Conservation (phyloP, 2,888 invertebrate species). For the Tromatobia lineatoria region DNA sequence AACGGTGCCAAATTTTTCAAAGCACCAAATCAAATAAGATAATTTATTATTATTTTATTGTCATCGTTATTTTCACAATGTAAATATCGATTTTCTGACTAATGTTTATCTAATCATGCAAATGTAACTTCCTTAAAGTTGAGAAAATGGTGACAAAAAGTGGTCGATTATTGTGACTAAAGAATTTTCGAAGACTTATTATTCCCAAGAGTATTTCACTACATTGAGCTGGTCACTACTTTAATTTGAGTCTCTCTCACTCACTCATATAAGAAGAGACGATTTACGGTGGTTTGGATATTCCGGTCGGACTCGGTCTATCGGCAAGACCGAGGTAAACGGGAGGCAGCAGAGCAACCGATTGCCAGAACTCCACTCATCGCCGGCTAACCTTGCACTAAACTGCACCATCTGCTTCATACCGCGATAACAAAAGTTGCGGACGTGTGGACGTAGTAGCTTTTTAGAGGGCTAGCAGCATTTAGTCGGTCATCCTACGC, state of each 20-base stretch:
- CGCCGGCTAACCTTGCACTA: conserved; percentile 84
- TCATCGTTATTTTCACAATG: no score
- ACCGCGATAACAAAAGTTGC: conserved; percentile 79
- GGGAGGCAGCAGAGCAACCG: conserved; percentile 70
- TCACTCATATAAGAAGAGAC: conserved; percentile 33
- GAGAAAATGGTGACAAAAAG: neutral
- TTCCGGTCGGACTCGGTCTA: conserved; percentile 46
- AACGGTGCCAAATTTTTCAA: no score
- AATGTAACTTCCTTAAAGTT: no score
- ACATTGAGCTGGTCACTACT: neutral
- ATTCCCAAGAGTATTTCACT: neutral
- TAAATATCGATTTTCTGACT: no score
- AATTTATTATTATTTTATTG: no score
- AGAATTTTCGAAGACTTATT: neutral
- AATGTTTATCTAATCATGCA: no score
- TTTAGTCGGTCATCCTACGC: conserved; percentile 71
- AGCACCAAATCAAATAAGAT: no score
- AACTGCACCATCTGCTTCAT: conserved; percentile 79
- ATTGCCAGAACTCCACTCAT: conserved; percentile 80
- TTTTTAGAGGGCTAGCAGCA: conserved; percentile 75
- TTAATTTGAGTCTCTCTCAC: conserved; percentile 15
- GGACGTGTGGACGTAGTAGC: conserved; percentile 69
- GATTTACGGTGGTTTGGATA: conserved; percentile 2
- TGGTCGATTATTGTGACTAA: neutral
- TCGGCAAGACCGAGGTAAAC: conserved; percentile 74